Evolutionary conservation across 2,888 invertebrate species (phyloP).

Genomic region (Oegoconia quadripuncta): DNA sequence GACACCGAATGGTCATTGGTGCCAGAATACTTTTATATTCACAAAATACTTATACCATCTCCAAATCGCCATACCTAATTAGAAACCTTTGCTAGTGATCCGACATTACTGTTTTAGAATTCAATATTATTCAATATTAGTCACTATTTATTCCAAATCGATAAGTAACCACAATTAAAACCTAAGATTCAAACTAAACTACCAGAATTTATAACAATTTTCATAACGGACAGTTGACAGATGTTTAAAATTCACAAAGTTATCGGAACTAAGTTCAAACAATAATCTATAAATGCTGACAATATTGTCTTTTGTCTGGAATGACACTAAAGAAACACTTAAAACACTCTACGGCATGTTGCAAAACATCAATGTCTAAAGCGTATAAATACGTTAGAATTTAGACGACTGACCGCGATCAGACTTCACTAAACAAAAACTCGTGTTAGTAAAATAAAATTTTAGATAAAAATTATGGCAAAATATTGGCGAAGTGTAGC

Average conservation of each 20-base stretch:
- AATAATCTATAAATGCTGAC: slow-evolving; percentile 77
- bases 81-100: slow-evolving; percentile 40
- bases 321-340: slow-evolving; percentile 61
- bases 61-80: slow-evolving; percentile 32
- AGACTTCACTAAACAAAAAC: slow-evolving; percentile 47
- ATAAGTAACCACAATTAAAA: slow-evolving; percentile 55
- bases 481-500: slow-evolving; percentile 72
- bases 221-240: slow-evolving; percentile 46
- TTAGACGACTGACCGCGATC: slow-evolving; percentile 52
- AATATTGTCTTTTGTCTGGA: slow-evolving; percentile 77
- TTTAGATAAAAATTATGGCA: slow-evolving; percentile 66
- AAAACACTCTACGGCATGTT: slow-evolving; percentile 43
- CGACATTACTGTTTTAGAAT: slow-evolving; percentile 45
- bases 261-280: slow-evolving; percentile 44
- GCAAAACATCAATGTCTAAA: slow-evolving; percentile 45
- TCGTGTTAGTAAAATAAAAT: slow-evolving; percentile 51
- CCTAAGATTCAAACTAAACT: slow-evolving; percentile 55
- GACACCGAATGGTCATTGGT: slow-evolving; percentile 59
- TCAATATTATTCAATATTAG: slow-evolving; percentile 48
- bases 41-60: slow-evolving; percentile 47
- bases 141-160: slow-evolving; percentile 39
- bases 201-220: slow-evolving; percentile 52
- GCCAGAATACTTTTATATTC: slow-evolving; percentile 49
- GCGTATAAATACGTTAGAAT: slow-evolving; percentile 57
- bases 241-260: slow-evolving; percentile 41